These are phyloP conservation scores for Calliphora vicina DNA, from an alignment of 1,140 invertebrate species.

Conservation along the genomic window DNA sequence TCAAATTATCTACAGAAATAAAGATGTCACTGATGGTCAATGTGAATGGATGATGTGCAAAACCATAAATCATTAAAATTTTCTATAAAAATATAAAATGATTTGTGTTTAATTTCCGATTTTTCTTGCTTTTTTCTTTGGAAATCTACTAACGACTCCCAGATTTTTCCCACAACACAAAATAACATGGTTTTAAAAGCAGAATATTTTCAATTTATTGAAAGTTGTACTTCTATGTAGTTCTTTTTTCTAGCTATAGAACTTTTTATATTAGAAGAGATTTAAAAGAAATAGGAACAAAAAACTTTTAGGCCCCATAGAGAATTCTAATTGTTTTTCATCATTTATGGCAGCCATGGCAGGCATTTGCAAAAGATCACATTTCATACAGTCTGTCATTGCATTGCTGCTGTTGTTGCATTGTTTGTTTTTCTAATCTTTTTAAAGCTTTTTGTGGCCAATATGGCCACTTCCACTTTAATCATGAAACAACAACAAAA, in stretches of 20 bases:
- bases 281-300: background rate
- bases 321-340: conserved; percentile 33
- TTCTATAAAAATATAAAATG: background rate
- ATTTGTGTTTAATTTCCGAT: conserved; percentile 6
- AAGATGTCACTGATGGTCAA: background rate
- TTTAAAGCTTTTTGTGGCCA: background rate
- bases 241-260: too few relatives aligned
- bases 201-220: too few relatives aligned
- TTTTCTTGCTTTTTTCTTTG: background rate
- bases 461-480: conserved; percentile 27
- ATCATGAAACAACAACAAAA: background rate
- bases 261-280: background rate
- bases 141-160: background rate
- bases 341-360: conserved; percentile 25
- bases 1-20: background rate
- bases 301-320: background rate
- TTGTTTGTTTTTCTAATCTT: background rate
- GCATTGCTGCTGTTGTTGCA: background rate
- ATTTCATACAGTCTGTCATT: background rate
- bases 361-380: conserved; percentile 24
- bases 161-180: background rate
- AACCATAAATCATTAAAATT: background rate
- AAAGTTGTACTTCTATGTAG: too few relatives aligned
- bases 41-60: background rate
- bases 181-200: too few relatives aligned